Evolutionary conservation across 2,113 vertebrate species (phyloP), one percentile per base, ranked within the genome.

Genomic region (Forbesichthys papilliferus): DNA sequence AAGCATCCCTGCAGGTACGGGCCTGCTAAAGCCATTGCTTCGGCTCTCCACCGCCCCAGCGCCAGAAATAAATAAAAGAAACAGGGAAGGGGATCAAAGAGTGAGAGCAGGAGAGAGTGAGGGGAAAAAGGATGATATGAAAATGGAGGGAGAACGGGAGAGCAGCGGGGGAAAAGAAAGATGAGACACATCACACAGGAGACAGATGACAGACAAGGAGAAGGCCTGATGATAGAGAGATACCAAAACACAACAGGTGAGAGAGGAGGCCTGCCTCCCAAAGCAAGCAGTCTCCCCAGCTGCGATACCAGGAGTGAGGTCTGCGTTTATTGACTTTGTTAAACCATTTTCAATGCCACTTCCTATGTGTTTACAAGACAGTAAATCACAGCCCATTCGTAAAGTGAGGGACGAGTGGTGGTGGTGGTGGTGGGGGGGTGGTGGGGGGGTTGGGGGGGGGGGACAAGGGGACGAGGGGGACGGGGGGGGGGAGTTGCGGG

Each of bases 251-350:
- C 13, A 11, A 52, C 11, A 62, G 10, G 18, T 34, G 34, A 58
- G 11, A 56, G 42, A 59, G 62, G 64, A 61, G 36, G 61, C 74
- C 71, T 64, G 70, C 71, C 66, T 59, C 75, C 73, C 62, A 27
- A 27, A 27, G 27, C 27, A 27, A 2, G 27, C 27, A 27, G 27
- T 27, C 27, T 27, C 81, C 64, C 67, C 79, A 71, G 74, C 82
- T 78, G 81, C 49, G 64, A 85, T 88, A 88, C 90, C 82, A 86
- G 86, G 87, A 92, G 90, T 78, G 74, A 91, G 88, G 90, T 91
- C 91, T 92, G 91, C 88, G 92, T 92, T 93, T 93, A 93, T 93
- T 91, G 91, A 93, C 91, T 93, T 93, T 93, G 93, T 92, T 93
- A 91, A 92, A 92, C 84, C 83, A 8, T 93, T 93, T 91, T 87